phyloP scores from a whole-genome alignment of 1,140 invertebrate genomes.

The Lethocerus indicus region DNA sequence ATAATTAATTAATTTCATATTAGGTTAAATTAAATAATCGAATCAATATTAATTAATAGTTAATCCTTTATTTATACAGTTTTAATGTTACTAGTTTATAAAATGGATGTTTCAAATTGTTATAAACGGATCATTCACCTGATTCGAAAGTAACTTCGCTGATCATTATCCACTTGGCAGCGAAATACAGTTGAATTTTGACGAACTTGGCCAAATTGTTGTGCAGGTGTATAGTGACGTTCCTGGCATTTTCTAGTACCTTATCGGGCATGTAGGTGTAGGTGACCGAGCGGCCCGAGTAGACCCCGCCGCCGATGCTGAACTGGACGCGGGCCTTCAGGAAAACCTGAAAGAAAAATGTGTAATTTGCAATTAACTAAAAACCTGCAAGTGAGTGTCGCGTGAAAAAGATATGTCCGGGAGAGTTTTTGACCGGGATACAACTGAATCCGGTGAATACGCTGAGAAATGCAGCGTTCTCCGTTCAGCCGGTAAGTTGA shows the following conservation, averaged over 20 bases:
- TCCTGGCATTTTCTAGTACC: constrained; percentile 49
- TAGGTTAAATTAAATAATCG: neutral
- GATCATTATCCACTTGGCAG: constrained; percentile 59
- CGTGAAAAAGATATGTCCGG: too few relatives aligned
- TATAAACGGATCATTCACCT: constrained; percentile 28
- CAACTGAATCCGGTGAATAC: too few relatives aligned
- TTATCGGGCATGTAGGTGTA: constrained; percentile 56
- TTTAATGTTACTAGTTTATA: neutral
- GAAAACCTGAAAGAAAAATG: constrained; percentile 39
- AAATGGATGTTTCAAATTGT: neutral
- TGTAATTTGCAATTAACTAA: too few relatives aligned
- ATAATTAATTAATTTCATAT: neutral
- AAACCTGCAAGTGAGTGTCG: too few relatives aligned
- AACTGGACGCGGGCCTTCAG: constrained; percentile 49
- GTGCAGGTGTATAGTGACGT: constrained; percentile 50
- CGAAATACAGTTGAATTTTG: constrained; percentile 55
- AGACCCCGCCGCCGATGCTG: constrained; percentile 43
- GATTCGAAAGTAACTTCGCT: constrained; percentile 56
- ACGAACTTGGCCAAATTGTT: constrained; percentile 41
- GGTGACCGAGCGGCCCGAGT: constrained; percentile 34
- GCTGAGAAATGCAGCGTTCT: too few relatives aligned
- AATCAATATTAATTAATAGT: constrained; percentile 14
- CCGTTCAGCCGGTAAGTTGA: too few relatives aligned
- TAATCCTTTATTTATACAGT: neutral
- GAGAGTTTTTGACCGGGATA: too few relatives aligned